A percentile compares a stretch with the other conserved stretches of the same genome.
Conservation (phyloP, 2,888 invertebrate genomes). For the Sisyra terminalis region DNA sequence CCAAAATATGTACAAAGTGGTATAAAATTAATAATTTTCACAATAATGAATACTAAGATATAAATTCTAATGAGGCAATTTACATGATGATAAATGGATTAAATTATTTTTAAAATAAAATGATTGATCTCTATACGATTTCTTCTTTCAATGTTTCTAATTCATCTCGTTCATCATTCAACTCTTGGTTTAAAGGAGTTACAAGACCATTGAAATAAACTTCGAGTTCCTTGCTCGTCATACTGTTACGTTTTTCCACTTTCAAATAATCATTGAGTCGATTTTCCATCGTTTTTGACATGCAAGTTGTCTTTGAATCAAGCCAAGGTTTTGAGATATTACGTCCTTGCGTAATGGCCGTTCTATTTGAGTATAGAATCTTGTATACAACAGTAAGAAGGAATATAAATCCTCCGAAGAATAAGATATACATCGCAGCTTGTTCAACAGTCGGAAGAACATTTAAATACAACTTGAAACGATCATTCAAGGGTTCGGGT, state of each 20-base stretch:
- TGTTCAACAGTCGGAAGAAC: slow-evolving; percentile 47
- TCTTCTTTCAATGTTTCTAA: slow-evolving; percentile 4
- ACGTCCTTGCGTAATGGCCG: neutral
- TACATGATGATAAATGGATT: too few species aligned
- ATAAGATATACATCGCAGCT: slow-evolving; percentile 32
- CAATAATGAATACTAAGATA: too few species aligned
- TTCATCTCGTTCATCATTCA: slow-evolving; percentile 5
- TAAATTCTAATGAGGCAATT: too few species aligned
- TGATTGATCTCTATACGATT: neutral
- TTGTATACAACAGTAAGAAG: slow-evolving; percentile 32
- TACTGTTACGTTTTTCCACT: slow-evolving; percentile 12
- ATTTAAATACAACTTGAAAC: slow-evolving; percentile 58
- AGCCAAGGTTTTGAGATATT: slow-evolving; percentile 4
- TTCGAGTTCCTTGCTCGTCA: slow-evolving; percentile 22
- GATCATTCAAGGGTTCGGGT: slow-evolving; percentile 39
- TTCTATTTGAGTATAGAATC: slow-evolving; percentile 12
- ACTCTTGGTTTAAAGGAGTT: slow-evolving; percentile 15
- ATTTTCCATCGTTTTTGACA: neutral
- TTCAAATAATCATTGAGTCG: slow-evolving; percentile 4
- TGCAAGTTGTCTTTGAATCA: neutral
- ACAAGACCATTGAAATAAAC: slow-evolving; percentile 18
- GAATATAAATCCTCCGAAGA: slow-evolving; percentile 32
- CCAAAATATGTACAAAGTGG: too few species aligned
- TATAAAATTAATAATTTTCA: too few species aligned
- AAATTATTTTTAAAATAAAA: neutral